Percentiles rank a stretch among this genome's conserved stretches.
Evolutionary conservation across 2,797 vertebrate genomes (phyloP).

Genomic region (Phaenicophaeus curvirostris): DNA sequence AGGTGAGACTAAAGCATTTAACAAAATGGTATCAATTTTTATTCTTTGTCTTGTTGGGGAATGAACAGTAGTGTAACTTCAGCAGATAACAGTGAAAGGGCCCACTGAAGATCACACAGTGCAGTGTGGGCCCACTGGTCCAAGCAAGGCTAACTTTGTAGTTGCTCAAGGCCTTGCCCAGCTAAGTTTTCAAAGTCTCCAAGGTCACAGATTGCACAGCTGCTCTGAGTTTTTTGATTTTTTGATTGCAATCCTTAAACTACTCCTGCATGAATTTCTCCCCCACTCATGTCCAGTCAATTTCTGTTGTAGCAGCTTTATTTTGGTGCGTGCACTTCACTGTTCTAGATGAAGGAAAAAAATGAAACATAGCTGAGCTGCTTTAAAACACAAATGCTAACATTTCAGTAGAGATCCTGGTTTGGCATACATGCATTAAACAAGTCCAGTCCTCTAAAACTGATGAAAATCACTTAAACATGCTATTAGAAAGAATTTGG

Average conservation of each 20-base stretch:
- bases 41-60: background rate
- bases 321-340: background rate
- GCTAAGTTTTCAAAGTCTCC: background rate
- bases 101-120: too few species aligned
- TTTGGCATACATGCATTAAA: background rate
- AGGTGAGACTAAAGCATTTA: background rate
- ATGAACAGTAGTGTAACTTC: background rate
- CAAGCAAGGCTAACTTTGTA: background rate
- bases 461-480: background rate
- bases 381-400: background rate
- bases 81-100: background rate
- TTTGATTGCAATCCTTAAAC: background rate
- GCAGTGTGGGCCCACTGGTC: background rate
- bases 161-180: background rate
- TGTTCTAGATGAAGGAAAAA: background rate
- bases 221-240: background rate
- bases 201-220: background rate
- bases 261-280: background rate
- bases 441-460: background rate
- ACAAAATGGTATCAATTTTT: background rate
- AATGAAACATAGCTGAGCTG: background rate
- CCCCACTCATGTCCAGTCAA: background rate
- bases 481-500: background rate
- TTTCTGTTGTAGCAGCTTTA: background rate
- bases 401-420: background rate